Evolutionary conservation across 2,888 invertebrate species (phyloP), one percentile per base, ranked within the genome.

Genomic region (Drosophila neutralis): DNA sequence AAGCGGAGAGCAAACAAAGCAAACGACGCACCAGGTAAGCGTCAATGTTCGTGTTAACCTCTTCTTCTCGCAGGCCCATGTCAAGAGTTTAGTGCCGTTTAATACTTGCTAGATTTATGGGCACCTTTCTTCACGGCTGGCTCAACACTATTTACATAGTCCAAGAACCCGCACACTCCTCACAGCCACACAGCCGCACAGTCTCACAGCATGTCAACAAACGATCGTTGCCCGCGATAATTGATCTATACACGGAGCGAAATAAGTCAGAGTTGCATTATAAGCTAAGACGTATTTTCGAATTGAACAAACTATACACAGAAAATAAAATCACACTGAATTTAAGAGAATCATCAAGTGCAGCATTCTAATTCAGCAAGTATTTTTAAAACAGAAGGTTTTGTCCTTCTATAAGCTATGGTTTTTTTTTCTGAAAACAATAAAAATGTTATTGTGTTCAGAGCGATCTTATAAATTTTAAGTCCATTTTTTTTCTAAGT

Each of bases 161-260:
- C 65, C 57, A 63, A 80, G 79, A 76, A 67, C 72, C 56, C 51
- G 29, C 69, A 61, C 66, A 60, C 67, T 40, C 49, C 62, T 31
- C 27, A 24, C 24, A 24, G 21, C 77, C 80, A 18, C 59, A 58
- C 60, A 91, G 21, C 76, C 80, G n/a, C 59, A 58, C 58, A 69
- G 21, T 78, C 82, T 27, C 61, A 60, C 59, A 91, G 48, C 54
- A 91, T 78, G 70, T 90, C 91, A 66, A 91, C 89, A 52, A 88
- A 91, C 86, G 65, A 27, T 21, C 54, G 36, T n/a, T 38, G 54
- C 27, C 11, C 36, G 54, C 91, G 85, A 73, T 91, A 92, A 82
- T 92, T 92, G 65, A 86, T 90, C 59, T 91, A 89, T 27, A 38
- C 56, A 56, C 56, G 3, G 38, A 40, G 38, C 24, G 27, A 56